Conservation (phyloP, 1,140 invertebrate genomes). For the Eupeodes corollae region DNA sequence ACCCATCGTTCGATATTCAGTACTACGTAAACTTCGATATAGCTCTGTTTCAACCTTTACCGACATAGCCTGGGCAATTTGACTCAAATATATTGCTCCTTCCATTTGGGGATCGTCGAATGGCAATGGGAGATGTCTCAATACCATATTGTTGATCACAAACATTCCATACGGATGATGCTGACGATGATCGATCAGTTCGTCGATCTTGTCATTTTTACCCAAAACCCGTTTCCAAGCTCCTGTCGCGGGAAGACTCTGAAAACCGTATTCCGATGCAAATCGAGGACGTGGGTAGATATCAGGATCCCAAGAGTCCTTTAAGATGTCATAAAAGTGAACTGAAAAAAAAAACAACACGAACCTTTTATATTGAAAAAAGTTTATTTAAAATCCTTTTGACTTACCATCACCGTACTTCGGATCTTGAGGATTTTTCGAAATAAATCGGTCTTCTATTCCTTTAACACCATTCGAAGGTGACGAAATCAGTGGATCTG, state of each 20-base stretch:
- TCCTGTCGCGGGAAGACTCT: constrained; percentile 66
- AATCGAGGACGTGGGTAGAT: constrained; percentile 75
- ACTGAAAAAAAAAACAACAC: constrained; percentile 43
- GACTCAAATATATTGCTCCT: constrained; percentile 60
- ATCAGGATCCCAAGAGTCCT: constrained; percentile 66
- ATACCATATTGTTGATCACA: constrained; percentile 48
- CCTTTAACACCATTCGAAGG: constrained; percentile 84
- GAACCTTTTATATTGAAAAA: neutral
- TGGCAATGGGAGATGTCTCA: constrained; percentile 44
- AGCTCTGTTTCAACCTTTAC: constrained; percentile 80
- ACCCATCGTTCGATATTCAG: constrained; percentile 79
- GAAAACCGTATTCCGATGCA: constrained; percentile 91
- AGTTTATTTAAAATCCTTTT: too few relatives aligned
- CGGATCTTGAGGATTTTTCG: constrained; percentile 62
- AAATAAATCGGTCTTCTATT: constrained; percentile 59
- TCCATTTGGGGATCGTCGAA: constrained; percentile 41
- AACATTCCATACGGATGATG: constrained; percentile 63
- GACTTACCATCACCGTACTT: constrained; percentile 75
- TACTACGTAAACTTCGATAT: constrained; percentile 60
- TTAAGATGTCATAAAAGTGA: constrained; percentile 84
- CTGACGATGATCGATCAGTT: constrained; percentile 63
- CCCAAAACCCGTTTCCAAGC: constrained; percentile 43
- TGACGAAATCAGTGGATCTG: constrained; percentile 53
- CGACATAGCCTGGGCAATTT: constrained; percentile 78
- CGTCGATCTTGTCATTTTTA: constrained; percentile 47